A percentile compares a stretch with the other conserved stretches of the same genome.
Evolutionary conservation across 2,888 invertebrate genomes (phyloP).

Genomic region (Melolontha melolontha): DNA sequence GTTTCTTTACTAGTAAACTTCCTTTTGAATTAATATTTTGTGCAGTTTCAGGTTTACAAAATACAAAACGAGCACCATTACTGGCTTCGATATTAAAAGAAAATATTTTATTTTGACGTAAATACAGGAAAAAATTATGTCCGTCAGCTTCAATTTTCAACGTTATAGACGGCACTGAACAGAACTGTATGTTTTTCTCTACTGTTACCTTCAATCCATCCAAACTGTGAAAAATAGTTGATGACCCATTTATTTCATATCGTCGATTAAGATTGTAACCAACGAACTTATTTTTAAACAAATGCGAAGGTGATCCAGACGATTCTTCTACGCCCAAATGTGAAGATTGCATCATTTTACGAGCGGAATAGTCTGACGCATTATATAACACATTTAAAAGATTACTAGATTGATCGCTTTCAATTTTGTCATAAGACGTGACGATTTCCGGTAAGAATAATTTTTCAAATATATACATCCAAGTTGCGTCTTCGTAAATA

Average conservation of each 20-base stretch:
- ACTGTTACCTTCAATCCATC: slow-evolving; percentile 42
- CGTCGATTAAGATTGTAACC: slow-evolving; percentile 20
- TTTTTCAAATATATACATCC: slow-evolving; percentile 16
- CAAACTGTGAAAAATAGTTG: slow-evolving; percentile 38
- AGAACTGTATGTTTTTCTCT: slow-evolving; percentile 24
- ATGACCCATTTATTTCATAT: slow-evolving; percentile 16
- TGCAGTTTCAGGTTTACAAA: slow-evolving; percentile 13
- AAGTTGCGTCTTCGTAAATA: slow-evolving; percentile 32
- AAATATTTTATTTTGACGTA: slow-evolving; percentile 6
- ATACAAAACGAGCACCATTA: slow-evolving; percentile 38
- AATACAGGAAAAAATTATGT: slow-evolving; percentile 28
- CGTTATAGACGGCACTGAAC: background rate
- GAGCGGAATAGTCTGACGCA: too few relatives aligned
- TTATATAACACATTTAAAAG: too few relatives aligned
- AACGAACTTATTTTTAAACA: slow-evolving; percentile 3
- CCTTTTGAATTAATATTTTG: background rate
- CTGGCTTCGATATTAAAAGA: slow-evolving; percentile 27
- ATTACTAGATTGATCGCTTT: too few relatives aligned
- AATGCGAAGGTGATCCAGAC: background rate
- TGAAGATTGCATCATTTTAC: too few relatives aligned
- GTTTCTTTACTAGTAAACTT: background rate
- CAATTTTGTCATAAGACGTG: too few relatives aligned
- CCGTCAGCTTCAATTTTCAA: slow-evolving; percentile 25
- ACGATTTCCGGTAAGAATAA: background rate
- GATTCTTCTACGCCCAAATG: too few relatives aligned